phyloP scores from a whole-genome alignment of 1,140 invertebrate genomes.

The Lasioglossum baleicum region DNA sequence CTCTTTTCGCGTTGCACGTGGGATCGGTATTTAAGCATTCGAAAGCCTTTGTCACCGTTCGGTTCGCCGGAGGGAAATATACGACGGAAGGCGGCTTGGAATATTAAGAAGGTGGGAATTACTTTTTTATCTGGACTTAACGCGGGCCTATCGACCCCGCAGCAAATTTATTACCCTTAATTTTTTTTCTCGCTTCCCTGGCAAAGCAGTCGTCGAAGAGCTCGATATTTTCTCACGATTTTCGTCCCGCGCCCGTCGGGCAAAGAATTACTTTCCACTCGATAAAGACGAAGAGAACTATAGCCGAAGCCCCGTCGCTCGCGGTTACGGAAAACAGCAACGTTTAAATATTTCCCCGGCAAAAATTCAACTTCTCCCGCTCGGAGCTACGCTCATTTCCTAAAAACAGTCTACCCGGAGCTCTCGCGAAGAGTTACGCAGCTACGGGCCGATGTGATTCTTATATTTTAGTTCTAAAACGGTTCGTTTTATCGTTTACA shows the following conservation, averaged over 20 bases:
- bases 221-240: constrained; percentile 29
- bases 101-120: constrained; percentile 38
- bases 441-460: neutral
- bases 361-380: neutral
- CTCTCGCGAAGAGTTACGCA: neutral
- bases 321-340: neutral
- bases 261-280: constrained; percentile 29
- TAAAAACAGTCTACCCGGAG: too few relatives aligned
- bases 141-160: constrained; percentile 29
- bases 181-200: constrained; percentile 2
- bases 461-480: neutral
- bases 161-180: constrained; percentile 47
- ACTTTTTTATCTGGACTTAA: constrained; percentile 42
- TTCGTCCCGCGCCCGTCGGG: neutral
- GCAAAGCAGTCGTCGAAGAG: neutral
- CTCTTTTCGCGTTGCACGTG: too few relatives aligned
- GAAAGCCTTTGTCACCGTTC: constrained; percentile 17
- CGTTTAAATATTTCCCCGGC: neutral
- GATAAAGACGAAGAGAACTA: neutral
- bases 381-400: too few relatives aligned
- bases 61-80: constrained; percentile 5
- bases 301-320: neutral
- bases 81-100: constrained; percentile 2
- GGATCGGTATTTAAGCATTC: constrained; percentile 17
- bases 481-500: neutral